Percentiles rank a stretch among this genome's conserved stretches.
Conservation (phyloP, 2,888 invertebrate species). For the Sacculina carcini region DNA sequence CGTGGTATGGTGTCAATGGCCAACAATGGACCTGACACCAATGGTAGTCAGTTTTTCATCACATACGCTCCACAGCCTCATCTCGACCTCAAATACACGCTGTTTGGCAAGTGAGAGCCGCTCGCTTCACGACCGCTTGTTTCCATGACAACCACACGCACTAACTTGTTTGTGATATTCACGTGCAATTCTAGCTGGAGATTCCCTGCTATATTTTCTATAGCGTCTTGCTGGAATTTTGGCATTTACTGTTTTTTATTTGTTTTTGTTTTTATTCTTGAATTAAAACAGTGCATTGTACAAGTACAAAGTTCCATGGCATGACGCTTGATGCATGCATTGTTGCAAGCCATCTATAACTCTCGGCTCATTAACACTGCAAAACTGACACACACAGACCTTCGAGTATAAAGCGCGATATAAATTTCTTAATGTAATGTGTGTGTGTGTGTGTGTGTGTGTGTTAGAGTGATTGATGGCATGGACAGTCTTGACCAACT, state of each 20-base stretch:
- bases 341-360: background rate
- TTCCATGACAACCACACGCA: background rate
- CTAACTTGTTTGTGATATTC: background rate
- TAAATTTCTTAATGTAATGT: no score
- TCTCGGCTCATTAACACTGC: background rate
- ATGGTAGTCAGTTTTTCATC: constrained; percentile 94
- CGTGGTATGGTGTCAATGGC: constrained; percentile 65
- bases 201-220: no score
- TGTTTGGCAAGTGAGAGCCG: constrained; percentile 63
- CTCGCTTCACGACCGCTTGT: background rate
- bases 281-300: no score
- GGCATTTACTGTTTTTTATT: no score
- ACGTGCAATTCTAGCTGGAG: no score
- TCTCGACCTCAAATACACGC: constrained; percentile 84
- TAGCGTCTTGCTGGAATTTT: no score
- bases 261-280: no score
- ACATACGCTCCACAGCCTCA: constrained; percentile 80
- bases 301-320: background rate
- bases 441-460: no score
- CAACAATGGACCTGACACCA: constrained; percentile 91
- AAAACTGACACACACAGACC: background rate
- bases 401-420: no score
- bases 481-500: constrained; percentile 82
- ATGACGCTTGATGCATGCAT: background rate
- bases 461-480: constrained; percentile 86